Evolutionary conservation across 1,140 invertebrate species (phyloP).

Genomic region (Heterodera schachtii): DNA sequence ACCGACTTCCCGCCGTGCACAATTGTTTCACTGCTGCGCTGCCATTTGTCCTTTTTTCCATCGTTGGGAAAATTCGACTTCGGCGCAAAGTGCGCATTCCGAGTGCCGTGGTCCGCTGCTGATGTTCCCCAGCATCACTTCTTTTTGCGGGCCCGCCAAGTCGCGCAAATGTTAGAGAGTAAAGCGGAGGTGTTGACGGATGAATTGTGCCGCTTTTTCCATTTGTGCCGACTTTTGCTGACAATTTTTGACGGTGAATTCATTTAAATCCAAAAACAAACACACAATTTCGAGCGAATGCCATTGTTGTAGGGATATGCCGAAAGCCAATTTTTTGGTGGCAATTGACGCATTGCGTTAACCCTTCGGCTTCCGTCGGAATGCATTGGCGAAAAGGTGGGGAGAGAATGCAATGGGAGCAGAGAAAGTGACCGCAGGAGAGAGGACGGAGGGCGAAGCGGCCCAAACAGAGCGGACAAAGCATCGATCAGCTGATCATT

Average conservation of each 20-base stretch:
- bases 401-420: conserved; percentile 2
- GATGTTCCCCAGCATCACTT: background rate
- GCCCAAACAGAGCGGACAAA: background rate
- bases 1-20: background rate
- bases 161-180: background rate
- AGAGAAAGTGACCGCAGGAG: conserved; percentile 2
- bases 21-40: background rate
- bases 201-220: too few species aligned
- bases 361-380: background rate
- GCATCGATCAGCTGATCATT: background rate
- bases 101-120: background rate
- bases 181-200: background rate
- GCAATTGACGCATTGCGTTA: background rate
- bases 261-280: background rate
- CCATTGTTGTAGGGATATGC: background rate
- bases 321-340: background rate
- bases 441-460: background rate
- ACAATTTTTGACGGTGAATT: background rate
- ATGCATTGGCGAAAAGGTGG: background rate
- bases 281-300: background rate
- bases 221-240: background rate
- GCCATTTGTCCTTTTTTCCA: background rate
- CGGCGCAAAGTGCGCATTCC: background rate
- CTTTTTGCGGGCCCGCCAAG: background rate
- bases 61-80: background rate